A percentile compares a stretch with the other conserved stretches of the same genome.
Conservation (phyloP, 1,140 invertebrate genomes). For the Lerema accius region DNA sequence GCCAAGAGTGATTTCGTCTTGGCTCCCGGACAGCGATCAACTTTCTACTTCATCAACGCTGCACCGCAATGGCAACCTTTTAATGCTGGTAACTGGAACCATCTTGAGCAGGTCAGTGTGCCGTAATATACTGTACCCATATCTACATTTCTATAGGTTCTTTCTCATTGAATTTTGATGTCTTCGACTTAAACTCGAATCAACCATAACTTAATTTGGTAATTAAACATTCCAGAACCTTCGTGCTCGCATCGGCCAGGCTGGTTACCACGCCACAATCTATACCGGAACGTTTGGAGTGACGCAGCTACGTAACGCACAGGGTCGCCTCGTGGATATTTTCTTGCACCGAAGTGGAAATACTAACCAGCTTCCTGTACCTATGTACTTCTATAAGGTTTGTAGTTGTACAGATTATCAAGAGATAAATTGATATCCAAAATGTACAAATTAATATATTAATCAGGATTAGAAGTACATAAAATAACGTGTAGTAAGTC, state of each 20-base stretch:
- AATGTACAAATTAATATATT: too few relatives aligned
- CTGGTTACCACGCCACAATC: slow-evolving; percentile 61
- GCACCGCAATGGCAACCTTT: slow-evolving; percentile 87
- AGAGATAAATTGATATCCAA: neutral
- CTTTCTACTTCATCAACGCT: slow-evolving; percentile 86
- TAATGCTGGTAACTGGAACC: slow-evolving; percentile 86
- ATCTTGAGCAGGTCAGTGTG: slow-evolving; percentile 68
- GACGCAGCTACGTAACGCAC: slow-evolving; percentile 58
- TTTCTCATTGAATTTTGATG: too few relatives aligned
- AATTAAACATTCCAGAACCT: too few relatives aligned
- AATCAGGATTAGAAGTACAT: too few relatives aligned
- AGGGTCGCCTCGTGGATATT: slow-evolving; percentile 56
- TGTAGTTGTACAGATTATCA: slow-evolving; percentile 1
- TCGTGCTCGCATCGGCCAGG: slow-evolving; percentile 60
- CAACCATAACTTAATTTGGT: too few relatives aligned
- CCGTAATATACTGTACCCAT: neutral
- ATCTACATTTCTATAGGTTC: too few relatives aligned
- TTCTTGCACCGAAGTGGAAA: slow-evolving; percentile 51
- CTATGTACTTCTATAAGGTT: slow-evolving; percentile 76
- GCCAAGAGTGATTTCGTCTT: slow-evolving; percentile 87
- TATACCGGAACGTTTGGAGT: slow-evolving; percentile 77
- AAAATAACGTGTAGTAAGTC: too few relatives aligned
- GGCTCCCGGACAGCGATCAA: slow-evolving; percentile 85
- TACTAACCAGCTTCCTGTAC: slow-evolving; percentile 68
- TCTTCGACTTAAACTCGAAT: too few relatives aligned